These are phyloP conservation scores for Darevskia mixta DNA, from an alignment of 2,797 vertebrate genomes.

Conservation along the genomic window DNA sequence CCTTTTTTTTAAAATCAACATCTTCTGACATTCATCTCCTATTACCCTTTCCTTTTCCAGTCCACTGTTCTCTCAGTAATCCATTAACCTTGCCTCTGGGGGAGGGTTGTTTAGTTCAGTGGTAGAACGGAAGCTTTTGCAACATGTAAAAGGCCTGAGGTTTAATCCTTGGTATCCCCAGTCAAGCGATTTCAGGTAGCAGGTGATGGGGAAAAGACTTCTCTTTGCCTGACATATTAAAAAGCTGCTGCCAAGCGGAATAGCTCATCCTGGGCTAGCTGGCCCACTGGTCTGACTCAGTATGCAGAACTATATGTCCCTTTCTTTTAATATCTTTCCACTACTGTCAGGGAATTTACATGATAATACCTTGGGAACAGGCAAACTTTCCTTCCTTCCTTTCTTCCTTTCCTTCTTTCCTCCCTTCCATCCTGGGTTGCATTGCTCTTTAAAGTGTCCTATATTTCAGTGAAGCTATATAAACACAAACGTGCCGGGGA, in stretches of 20 bases:
- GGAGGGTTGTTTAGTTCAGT: background rate
- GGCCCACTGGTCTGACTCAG: background rate
- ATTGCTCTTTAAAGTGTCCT: background rate
- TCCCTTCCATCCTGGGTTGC: background rate
- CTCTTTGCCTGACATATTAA: too few species aligned
- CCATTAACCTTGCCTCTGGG: background rate
- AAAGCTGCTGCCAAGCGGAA: background rate
- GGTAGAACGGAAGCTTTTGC: background rate
- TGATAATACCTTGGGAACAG: background rate
- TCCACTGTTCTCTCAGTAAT: background rate
- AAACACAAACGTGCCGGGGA: background rate
- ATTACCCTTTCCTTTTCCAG: background rate
- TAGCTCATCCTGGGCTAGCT: too few species aligned
- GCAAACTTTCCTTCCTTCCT: background rate
- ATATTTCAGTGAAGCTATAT: background rate
- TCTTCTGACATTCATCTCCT: constrained; percentile 43
- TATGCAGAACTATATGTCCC: background rate
- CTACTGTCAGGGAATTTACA: background rate
- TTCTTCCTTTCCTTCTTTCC: background rate
- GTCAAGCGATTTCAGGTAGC: background rate
- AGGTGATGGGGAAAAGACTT: background rate
- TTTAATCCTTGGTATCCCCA: background rate
- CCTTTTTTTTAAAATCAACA: constrained; percentile 26
- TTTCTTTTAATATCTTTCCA: background rate
- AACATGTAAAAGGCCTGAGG: background rate